phyloP scores from a whole-genome alignment of 2,888 invertebrate genomes.

The Trachelus troglodyta region DNA sequence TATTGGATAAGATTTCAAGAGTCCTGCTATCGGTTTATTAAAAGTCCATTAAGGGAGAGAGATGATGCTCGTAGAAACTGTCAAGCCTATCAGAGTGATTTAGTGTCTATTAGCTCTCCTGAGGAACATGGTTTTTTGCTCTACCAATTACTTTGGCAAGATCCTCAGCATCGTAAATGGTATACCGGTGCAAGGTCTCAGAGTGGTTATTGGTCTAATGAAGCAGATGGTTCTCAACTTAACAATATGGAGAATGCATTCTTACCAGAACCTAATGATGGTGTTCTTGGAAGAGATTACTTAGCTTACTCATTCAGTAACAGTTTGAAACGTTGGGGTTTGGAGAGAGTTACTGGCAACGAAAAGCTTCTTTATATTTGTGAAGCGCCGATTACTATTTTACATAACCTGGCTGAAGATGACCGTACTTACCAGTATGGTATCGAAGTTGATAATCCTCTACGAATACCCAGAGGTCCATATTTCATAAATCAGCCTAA shows the following conservation, averaged over 20 bases:
- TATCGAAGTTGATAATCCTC: conserved; percentile 82
- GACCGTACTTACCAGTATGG: conserved; percentile 89
- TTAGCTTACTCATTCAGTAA: conserved; percentile 76
- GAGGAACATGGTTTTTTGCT: conserved; percentile 91
- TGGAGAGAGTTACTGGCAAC: conserved; percentile 82
- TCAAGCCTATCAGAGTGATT: conserved; percentile 82
- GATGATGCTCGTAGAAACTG: conserved; percentile 87
- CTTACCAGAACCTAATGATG: conserved; percentile 73
- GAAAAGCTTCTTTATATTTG: conserved; percentile 87
- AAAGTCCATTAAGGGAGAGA: conserved; percentile 83
- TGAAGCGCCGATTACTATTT: conserved; percentile 81
- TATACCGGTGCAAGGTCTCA: conserved; percentile 85
- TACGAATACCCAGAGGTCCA: conserved; percentile 87
- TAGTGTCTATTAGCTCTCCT: conserved; percentile 81
- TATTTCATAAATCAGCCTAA: conserved; percentile 87
- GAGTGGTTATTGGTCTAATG: conserved; percentile 84
- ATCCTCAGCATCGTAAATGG: conserved; percentile 89
- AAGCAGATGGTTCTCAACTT: conserved; percentile 83
- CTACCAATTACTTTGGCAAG: conserved; percentile 82
- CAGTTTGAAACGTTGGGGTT: conserved; percentile 83
- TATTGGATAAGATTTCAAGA: conserved; percentile 87
- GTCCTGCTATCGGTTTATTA: conserved; percentile 90
- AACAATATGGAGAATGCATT: conserved; percentile 85
- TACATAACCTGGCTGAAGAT: conserved; percentile 79
- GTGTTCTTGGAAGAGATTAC: conserved; percentile 72